phyloP scores from a whole-genome alignment of 1,140 invertebrate genomes.

The Zaprionus tsacasi region DNA sequence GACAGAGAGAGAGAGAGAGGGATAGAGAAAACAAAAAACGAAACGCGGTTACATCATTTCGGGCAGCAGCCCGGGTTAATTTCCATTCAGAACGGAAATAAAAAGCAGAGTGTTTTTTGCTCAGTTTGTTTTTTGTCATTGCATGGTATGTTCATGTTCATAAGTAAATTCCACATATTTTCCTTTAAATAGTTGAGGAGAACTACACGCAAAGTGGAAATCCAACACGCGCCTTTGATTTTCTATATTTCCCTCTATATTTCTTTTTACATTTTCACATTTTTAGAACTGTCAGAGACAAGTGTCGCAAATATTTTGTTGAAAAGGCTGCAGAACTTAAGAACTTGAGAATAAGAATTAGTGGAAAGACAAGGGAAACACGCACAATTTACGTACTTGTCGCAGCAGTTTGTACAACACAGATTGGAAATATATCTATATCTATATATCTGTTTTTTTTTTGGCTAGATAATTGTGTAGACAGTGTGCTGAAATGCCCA shows the following conservation, averaged over 20 bases:
- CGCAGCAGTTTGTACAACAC: slow-evolving; percentile 4
- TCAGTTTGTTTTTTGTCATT: slow-evolving; percentile 7
- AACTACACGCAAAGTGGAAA: slow-evolving; percentile 45
- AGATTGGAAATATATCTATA: slow-evolving; percentile 35
- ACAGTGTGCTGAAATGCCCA: slow-evolving; percentile 1
- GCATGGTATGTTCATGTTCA: background rate
- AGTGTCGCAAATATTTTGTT: slow-evolving; percentile 56
- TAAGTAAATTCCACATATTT: slow-evolving; percentile 39
- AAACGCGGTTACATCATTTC: slow-evolving; percentile 76
- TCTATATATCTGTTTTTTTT: background rate
- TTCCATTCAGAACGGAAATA: slow-evolving; percentile 46
- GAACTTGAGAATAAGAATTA: slow-evolving; percentile 26
- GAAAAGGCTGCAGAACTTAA: slow-evolving; percentile 8
- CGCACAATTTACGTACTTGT: slow-evolving; percentile 33
- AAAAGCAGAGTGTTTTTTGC: slow-evolving; percentile 2
- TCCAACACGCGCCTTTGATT: slow-evolving; percentile 53
- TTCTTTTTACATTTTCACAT: slow-evolving; percentile 45
- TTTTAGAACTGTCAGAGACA: slow-evolving; percentile 73
- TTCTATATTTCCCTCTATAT: slow-evolving; percentile 8
- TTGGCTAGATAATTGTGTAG: background rate
- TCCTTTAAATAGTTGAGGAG: slow-evolving; percentile 9
- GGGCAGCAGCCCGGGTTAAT: slow-evolving; percentile 43
- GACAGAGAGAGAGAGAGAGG: background rate
- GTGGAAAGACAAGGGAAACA: slow-evolving; percentile 21
- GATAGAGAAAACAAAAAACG: slow-evolving; percentile 53